A percentile compares a stretch with the other conserved stretches of the same genome.
phyloP scores from a whole-genome alignment of 2,797 vertebrate species.

The Anguilla anguilla region DNA sequence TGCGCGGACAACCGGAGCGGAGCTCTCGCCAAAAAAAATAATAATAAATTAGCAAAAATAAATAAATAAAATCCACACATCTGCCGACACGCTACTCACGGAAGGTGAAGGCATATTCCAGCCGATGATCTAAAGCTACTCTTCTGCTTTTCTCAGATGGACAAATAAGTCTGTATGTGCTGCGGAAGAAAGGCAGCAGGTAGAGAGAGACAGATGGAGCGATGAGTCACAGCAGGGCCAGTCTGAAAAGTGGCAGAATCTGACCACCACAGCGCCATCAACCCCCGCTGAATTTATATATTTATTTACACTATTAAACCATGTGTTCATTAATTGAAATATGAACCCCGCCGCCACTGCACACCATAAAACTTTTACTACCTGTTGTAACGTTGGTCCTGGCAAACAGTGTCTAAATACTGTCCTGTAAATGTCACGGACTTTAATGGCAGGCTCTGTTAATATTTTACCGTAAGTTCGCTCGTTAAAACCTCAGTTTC shows the following conservation, averaged over 20 bases:
- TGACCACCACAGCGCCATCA: not conserved
- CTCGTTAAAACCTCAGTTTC: not conserved
- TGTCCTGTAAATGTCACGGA: constrained; percentile 2
- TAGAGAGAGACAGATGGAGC: not conserved
- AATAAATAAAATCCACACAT: not conserved
- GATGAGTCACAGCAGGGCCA: not conserved
- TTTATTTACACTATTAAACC: not conserved
- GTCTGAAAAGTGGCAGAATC: not conserved
- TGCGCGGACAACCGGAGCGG: not conserved
- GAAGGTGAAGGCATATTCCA: not conserved
- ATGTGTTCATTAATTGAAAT: constrained; percentile 9
- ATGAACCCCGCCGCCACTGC: not conserved
- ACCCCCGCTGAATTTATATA: not conserved
- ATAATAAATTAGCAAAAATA: not conserved
- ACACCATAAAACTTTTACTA: constrained; percentile 6
- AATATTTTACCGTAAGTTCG: constrained; percentile 10
- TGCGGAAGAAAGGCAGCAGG: not conserved
- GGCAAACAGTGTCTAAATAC: constrained; percentile 10
- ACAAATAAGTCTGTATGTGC: not conserved
- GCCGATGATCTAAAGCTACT: not conserved
- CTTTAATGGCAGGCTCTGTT: not conserved
- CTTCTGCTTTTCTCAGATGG: not conserved
- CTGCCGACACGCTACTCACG: not conserved
- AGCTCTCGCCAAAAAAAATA: too few species aligned
- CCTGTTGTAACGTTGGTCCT: not conserved